Evolutionary conservation across 2,113 vertebrate genomes (phyloP).

Genomic region (Clarias batrachus): DNA sequence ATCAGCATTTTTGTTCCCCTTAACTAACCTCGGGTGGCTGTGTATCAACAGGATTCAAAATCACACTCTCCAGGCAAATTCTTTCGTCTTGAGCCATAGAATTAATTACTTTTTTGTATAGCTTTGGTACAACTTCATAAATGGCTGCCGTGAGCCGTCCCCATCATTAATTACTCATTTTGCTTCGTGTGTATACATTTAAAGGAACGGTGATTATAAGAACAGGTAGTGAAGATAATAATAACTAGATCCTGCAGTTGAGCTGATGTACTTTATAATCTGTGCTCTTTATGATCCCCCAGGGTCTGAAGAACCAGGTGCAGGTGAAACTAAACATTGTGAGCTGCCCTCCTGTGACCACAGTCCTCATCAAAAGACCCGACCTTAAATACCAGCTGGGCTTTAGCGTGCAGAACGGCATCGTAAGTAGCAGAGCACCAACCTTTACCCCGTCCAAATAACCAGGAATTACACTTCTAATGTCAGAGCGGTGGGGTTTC

Average conservation of each 20-base stretch:
- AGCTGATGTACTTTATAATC: not conserved
- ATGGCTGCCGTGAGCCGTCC: not conserved
- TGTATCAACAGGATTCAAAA: not conserved
- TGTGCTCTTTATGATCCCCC: constrained; percentile 28
- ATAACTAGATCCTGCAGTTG: not conserved
- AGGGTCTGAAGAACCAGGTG: constrained; percentile 97
- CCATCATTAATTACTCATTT: not conserved
- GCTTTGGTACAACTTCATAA: not conserved
- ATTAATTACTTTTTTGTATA: not conserved
- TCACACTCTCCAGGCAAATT: not conserved
- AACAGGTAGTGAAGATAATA: not conserved
- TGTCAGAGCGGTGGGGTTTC: not conserved
- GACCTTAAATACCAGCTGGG: constrained; percentile 98
- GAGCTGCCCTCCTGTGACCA: constrained; percentile 97
- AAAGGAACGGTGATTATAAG: not conserved
- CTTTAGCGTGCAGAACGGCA: constrained; percentile 98
- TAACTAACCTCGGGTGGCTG: not conserved
- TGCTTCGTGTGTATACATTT: not conserved
- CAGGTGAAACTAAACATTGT: constrained; percentile 98
- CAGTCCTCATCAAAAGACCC: constrained; percentile 95
- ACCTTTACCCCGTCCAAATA: not conserved
- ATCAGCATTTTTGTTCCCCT: not conserved
- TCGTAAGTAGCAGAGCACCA: constrained; percentile 76
- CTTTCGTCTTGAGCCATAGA: not conserved
- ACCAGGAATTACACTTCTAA: not conserved